Base-by-base conservation (phyloP, 1,140 invertebrate genomes). In the Platorchestia sp. region DNA sequence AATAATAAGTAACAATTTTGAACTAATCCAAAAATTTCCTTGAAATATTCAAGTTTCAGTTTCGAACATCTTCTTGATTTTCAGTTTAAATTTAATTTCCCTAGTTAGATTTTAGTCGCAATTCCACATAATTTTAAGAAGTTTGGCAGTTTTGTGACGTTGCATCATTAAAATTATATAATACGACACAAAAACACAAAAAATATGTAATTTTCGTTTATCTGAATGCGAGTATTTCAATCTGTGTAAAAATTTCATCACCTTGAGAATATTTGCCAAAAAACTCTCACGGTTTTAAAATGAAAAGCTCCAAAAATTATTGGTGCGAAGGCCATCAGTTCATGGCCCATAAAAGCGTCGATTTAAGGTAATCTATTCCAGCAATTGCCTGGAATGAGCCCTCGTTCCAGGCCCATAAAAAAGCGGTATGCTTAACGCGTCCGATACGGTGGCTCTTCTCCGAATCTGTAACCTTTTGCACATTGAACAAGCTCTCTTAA, bases 361-460 rank as follows among this genome's bases (percentile, higher is more conserved):
- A 45, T 93, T 45, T 45, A 47, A 44, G 91, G 43, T 45, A 93
- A 93, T 93, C 36, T 93, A 47, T 93, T 93, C 91, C 41, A 93
- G 51, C 90, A 44, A 95, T 95, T 87, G 95, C 95, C 45, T 7
- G 19, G 45, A 95, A 95, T 53, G 86, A 90, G 51, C 43, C n/a
- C 45, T 41, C 87, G 14, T 89, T 89, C 41, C 27, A 89, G 14
- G 87, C 41, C 87, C 14, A 89, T 89, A 89, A 89, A 89, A 89
- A 89, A 7, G 10, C 41, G 41, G 43, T 36, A 75, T 75, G 59
- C 59, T 75, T 75, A 75, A 75, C 59, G 59, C 59, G 59, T 36
- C 36, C 59, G 59, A 36, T 75, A 75, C 27, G 59, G 10, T 10
- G 59, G 10, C 59, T 10, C 27, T 36, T 75, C 59, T 75, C 59